phyloP scores from a whole-genome alignment of 2,888 invertebrate species.

The Drosophila monieri region DNA sequence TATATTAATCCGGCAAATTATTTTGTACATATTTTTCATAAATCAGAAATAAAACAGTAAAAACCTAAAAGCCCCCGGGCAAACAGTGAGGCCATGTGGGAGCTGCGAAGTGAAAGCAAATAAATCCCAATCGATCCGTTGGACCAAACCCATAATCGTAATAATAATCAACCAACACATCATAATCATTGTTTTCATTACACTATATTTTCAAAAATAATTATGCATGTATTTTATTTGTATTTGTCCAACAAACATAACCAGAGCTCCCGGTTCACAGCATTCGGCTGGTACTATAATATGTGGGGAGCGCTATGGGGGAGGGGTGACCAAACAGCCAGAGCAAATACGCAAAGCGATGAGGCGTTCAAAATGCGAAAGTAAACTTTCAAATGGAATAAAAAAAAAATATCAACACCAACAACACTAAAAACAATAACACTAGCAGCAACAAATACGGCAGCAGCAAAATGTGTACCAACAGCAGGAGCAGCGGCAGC shows the following conservation, averaged over 20 bases:
- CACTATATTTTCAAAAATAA: slow-evolving; percentile 78
- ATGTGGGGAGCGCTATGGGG: slow-evolving; percentile 14
- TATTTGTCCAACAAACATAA: slow-evolving; percentile 79
- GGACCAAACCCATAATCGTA: slow-evolving; percentile 49
- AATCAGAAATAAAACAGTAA: slow-evolving; percentile 28
- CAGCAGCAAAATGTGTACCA: slow-evolving; percentile 62
- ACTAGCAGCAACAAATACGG: slow-evolving; percentile 58
- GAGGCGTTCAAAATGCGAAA: slow-evolving; percentile 74
- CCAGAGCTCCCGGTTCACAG: slow-evolving; percentile 37
- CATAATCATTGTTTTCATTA: slow-evolving; percentile 69
- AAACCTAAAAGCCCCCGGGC: slow-evolving; percentile 2
- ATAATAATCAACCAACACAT: slow-evolving; percentile 63
- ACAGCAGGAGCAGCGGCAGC: slow-evolving; percentile 43
- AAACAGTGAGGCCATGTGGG: slow-evolving; percentile 16
- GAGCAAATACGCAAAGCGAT: slow-evolving; percentile 63
- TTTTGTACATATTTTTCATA: slow-evolving; percentile 18
- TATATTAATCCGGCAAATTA: slow-evolving; percentile 41
- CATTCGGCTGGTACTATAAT: slow-evolving; percentile 23
- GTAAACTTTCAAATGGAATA: slow-evolving; percentile 76
- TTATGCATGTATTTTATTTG: slow-evolving; percentile 79
- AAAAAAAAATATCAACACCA: slow-evolving; percentile 48
- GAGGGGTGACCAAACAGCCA: slow-evolving; percentile 30
- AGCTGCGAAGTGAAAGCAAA: slow-evolving; percentile 46
- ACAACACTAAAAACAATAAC: slow-evolving; percentile 46
- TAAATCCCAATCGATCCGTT: slow-evolving; percentile 39